A percentile compares a stretch with the other conserved stretches of the same genome.
Evolutionary conservation across 2,888 invertebrate genomes (phyloP).

Genomic region (Oscheius sp.): DNA sequence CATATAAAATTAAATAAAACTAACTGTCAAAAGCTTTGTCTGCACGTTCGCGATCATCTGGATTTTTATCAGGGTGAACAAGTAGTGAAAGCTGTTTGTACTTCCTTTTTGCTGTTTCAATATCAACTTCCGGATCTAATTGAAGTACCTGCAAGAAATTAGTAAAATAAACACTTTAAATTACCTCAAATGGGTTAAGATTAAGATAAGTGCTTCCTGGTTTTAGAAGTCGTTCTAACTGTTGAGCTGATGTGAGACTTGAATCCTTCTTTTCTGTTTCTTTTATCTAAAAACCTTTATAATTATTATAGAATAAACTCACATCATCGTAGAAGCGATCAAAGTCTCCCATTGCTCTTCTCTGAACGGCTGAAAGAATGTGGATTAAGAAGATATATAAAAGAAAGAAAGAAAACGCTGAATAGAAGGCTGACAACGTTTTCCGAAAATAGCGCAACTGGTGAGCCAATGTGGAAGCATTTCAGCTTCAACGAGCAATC

Average conservation of each 20-base stretch:
- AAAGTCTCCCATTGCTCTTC: conserved; percentile 49
- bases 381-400: too few species aligned
- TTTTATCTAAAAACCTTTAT: conserved; percentile 83
- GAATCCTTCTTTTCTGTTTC: conserved; percentile 97
- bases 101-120: conserved; percentile 94
- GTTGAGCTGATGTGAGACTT: conserved; percentile 92
- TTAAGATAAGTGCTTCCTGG: conserved; percentile 99
- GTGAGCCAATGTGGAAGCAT: too few species aligned
- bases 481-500: too few species aligned
- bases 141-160: conserved; percentile 62
- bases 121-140: conserved; percentile 83
- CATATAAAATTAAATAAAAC: conserved; percentile 66
- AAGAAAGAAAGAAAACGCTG: too few species aligned
- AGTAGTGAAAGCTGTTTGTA: conserved; percentile 92
- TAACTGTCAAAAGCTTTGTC: conserved; percentile 78
- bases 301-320: conserved; percentile 35
- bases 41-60: conserved; percentile 91
- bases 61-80: conserved; percentile 99
- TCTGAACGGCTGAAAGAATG: too few species aligned
- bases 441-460: too few species aligned
- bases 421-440: too few species aligned
- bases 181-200: conserved; percentile 83
- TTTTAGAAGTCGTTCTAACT: conserved; percentile 91
- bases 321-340: conserved; percentile 66
- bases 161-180: conserved; percentile 2